These are phyloP conservation scores for Antheraea yamamai DNA, from an alignment of 2,888 invertebrate genomes.

Conservation along the genomic window DNA sequence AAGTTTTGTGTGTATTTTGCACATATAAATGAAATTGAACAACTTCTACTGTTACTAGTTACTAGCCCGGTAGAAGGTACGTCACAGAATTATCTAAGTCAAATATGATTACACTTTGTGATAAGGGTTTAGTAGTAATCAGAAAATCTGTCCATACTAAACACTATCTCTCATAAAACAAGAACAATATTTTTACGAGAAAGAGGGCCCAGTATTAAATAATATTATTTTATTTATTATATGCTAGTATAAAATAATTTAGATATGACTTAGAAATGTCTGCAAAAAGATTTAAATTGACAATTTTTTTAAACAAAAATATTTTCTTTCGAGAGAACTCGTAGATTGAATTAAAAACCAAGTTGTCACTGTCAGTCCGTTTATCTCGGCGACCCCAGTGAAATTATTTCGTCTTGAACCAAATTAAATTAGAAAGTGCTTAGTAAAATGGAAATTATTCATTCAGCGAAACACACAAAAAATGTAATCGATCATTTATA, in stretches of 20 bases:
- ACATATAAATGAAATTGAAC: no score
- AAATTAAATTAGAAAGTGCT: conserved; percentile 44
- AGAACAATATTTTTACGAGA: no score
- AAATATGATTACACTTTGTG: no score
- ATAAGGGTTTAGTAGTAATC: no score
- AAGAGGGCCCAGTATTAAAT: no score
- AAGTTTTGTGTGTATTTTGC: no score
- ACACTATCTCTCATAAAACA: no score
- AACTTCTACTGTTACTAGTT: no score
- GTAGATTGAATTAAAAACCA: conserved; percentile 45
- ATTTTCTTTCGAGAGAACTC: conserved; percentile 27
- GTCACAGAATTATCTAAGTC: no score
- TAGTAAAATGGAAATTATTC: conserved; percentile 61
- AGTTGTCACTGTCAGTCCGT: conserved; percentile 47
- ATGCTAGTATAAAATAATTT: background rate
- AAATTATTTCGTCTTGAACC: conserved; percentile 34
- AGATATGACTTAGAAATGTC: background rate
- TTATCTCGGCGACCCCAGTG: conserved; percentile 32
- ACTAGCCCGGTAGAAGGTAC: no score
- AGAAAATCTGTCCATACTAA: no score
- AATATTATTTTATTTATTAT: no score
- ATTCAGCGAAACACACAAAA: conserved; percentile 54
- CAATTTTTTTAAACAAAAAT: conserved; percentile 17
- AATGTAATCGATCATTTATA: conserved; percentile 62
- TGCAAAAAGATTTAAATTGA: background rate